Conservation (phyloP, 2,888 invertebrate species). For the Camptogramma bilineatum region DNA sequence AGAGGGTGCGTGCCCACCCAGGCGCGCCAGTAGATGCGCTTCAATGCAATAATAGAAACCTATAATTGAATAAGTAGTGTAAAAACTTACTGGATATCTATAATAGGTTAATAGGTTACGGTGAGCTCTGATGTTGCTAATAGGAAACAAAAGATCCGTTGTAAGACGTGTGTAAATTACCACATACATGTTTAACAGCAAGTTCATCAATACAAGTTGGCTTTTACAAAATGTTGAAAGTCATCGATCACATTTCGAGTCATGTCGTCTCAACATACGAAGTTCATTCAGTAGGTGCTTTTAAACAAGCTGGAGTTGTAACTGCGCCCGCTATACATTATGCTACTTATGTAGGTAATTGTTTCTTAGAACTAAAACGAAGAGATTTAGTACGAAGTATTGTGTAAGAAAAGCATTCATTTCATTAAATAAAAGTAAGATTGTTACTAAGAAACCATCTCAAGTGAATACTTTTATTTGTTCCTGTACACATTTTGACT, state of each 20-base stretch:
- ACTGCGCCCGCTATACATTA: background rate
- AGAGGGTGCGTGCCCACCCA: conserved; percentile 52
- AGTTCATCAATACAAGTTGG: background rate
- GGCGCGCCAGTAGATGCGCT: conserved; percentile 33
- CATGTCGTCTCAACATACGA: background rate
- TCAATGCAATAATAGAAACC: conserved; percentile 27
- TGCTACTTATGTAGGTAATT: background rate
- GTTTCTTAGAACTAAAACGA: background rate
- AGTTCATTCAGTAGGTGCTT: background rate
- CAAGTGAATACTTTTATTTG: too few relatives aligned
- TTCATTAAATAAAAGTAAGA: background rate
- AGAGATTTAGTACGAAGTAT: background rate
- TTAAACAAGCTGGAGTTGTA: background rate
- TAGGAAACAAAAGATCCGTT: background rate
- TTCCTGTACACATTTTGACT: background rate
- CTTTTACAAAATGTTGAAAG: background rate
- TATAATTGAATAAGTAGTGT: conserved; percentile 12
- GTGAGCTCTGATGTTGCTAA: background rate
- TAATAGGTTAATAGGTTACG: background rate
- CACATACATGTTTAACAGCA: background rate
- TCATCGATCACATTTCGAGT: background rate
- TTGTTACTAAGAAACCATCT: too few relatives aligned
- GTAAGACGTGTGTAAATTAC: background rate
- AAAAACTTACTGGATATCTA: conserved; percentile 7
- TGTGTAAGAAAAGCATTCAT: background rate